Conservation (phyloP, 2,797 vertebrate species). For the Micromesistius poutassou region DNA sequence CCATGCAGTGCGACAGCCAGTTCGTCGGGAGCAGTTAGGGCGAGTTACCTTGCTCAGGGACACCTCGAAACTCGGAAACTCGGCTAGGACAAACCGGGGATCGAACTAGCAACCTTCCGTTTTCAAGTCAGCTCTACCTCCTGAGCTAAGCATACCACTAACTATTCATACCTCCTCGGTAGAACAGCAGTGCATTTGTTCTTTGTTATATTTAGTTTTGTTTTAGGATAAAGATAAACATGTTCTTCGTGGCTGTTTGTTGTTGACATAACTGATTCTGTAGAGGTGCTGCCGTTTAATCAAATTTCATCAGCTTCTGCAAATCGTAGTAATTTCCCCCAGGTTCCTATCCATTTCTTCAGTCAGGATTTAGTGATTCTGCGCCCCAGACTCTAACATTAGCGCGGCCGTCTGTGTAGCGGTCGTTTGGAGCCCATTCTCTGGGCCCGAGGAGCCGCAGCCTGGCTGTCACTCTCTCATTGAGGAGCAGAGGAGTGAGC, state of each 20-base stretch:
- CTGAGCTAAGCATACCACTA: too few relatives aligned
- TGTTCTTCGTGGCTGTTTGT: not conserved
- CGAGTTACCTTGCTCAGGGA: too few relatives aligned
- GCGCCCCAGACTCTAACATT: slow-evolving; percentile 46
- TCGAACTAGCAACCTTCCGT: too few relatives aligned
- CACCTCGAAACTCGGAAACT: too few relatives aligned
- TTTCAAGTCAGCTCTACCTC: too few relatives aligned
- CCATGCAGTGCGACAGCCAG: too few relatives aligned
- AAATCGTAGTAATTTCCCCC: slow-evolving; percentile 20
- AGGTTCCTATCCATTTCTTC: slow-evolving; percentile 22
- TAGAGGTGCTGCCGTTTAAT: slow-evolving; percentile 39
- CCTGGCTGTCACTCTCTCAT: slow-evolving; percentile 52
- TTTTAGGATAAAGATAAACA: not conserved
- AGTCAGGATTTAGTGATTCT: slow-evolving; percentile 21
- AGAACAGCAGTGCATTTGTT: too few relatives aligned
- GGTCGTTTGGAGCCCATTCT: slow-evolving; percentile 43
- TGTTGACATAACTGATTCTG: not conserved
- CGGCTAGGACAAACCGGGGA: too few relatives aligned
- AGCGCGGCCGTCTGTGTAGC: slow-evolving; percentile 37
- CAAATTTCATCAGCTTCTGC: slow-evolving; percentile 29
- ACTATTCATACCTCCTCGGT: too few relatives aligned
- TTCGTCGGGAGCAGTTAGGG: too few relatives aligned
- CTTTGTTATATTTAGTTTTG: too few relatives aligned
- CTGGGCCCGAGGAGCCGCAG: slow-evolving; percentile 8
- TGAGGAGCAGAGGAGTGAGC: slow-evolving; percentile 43